Conservation (phyloP, 2,113 vertebrate genomes). For the Scomber colias region DNA sequence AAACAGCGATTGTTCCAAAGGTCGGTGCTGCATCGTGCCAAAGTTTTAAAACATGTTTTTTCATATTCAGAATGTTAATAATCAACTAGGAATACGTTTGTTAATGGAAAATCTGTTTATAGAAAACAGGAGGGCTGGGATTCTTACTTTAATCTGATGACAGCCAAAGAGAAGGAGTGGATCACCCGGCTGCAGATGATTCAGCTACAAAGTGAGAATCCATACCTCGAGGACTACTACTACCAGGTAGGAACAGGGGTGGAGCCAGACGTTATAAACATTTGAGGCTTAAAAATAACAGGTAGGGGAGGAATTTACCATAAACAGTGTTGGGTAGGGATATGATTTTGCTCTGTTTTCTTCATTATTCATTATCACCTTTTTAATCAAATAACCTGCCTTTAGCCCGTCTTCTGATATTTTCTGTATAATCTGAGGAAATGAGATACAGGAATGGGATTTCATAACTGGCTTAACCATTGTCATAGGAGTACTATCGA, state of each 20-base stretch:
- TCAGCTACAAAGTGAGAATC: conserved; percentile 95
- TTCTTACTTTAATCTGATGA: conserved; percentile 90
- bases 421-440: neutral
- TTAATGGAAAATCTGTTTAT: conserved; percentile 10
- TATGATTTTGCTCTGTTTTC: neutral
- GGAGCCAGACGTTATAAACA: too few relatives aligned
- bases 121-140: conserved; percentile 88
- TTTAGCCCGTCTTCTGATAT: neutral
- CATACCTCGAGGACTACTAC: conserved; percentile 93
- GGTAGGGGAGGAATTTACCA: too few relatives aligned
- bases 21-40: conserved; percentile 65
- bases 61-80: neutral
- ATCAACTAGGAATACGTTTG: neutral
- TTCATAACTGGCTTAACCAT: neutral
- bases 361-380: neutral
- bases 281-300: too few relatives aligned
- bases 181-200: conserved; percentile 94
- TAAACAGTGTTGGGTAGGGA: too few relatives aligned
- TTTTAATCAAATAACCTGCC: neutral
- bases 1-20: conserved; percentile 81
- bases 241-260: conserved; percentile 88
- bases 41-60: neutral
- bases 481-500: conserved; percentile 89
- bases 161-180: conserved; percentile 94
- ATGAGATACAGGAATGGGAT: neutral